Evolutionary conservation across 2,113 vertebrate species (phyloP).

Genomic region (Notarius quadriscutis): DNA sequence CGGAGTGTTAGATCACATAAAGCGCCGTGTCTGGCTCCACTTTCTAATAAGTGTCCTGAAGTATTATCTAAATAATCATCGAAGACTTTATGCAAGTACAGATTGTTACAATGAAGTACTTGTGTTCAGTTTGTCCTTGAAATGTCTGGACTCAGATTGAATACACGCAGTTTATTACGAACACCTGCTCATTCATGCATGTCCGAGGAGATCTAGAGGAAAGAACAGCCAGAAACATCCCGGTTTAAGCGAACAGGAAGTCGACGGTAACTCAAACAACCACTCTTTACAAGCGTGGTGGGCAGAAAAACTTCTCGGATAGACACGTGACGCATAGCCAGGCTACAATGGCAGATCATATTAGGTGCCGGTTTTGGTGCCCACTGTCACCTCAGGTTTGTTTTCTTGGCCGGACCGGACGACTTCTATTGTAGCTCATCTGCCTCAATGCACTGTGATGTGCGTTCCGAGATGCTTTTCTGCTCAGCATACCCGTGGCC

Average conservation of each 20-base stretch:
- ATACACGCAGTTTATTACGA: neutral
- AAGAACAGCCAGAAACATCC: neutral
- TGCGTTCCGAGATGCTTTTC: neutral
- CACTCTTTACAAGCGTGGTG: neutral
- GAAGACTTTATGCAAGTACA: neutral
- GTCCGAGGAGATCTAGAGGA: neutral
- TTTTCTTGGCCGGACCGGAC: neutral
- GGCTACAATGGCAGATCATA: neutral
- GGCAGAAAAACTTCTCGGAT: neutral
- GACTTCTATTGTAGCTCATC: neutral
- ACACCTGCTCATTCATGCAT: neutral
- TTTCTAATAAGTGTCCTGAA: neutral
- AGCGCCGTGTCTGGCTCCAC: neutral
- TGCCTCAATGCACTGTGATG: too few relatives aligned
- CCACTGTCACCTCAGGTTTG: neutral
- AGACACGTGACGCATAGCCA: neutral
- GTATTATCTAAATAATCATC: conserved; percentile 4
- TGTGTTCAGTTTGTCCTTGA: neutral
- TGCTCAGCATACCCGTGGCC: neutral
- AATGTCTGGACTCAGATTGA: neutral
- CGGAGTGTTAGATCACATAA: neutral
- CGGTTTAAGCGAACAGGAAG: neutral
- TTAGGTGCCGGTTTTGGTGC: neutral
- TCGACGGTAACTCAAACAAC: neutral
- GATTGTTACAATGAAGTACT: neutral